phyloP scores from a whole-genome alignment of 1,140 invertebrate genomes.

The Drosophila sucinea region DNA sequence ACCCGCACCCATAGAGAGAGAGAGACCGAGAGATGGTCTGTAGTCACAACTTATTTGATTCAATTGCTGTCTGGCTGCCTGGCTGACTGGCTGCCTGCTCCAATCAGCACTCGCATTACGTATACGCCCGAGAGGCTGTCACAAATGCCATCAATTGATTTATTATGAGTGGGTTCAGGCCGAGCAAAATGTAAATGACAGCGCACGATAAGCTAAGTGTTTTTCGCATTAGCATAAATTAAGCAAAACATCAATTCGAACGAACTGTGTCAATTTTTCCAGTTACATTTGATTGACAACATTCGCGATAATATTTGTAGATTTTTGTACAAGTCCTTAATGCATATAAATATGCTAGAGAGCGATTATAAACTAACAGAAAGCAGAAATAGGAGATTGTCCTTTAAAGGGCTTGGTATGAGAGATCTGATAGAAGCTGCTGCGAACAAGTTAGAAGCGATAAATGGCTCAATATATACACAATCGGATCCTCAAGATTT shows the following conservation, averaged over 20 bases:
- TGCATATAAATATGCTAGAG: no score
- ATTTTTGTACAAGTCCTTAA: no score
- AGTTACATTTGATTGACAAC: slow-evolving; percentile 23
- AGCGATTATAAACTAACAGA: no score
- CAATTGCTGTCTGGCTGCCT: neutral
- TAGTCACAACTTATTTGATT: slow-evolving; percentile 3
- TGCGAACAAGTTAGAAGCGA: no score
- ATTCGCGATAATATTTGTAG: neutral
- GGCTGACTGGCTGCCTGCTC: neutral
- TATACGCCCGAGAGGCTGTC: slow-evolving; percentile 53
- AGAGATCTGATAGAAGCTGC: no score
- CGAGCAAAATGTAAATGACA: slow-evolving; percentile 41
- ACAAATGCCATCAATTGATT: slow-evolving; percentile 65
- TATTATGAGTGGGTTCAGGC: slow-evolving; percentile 45
- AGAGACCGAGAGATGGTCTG: neutral
- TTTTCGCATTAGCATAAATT: slow-evolving; percentile 68
- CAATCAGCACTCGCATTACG: slow-evolving; percentile 63
- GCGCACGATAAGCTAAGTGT: slow-evolving; percentile 41
- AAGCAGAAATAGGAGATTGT: no score
- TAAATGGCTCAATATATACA: no score
- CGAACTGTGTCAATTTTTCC: slow-evolving; percentile 15
- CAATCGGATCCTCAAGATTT: no score
- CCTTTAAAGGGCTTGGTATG: no score
- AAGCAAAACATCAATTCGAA: slow-evolving; percentile 10
- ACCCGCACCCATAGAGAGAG: neutral